A percentile compares a stretch with the other conserved stretches of the same genome.
phyloP scores from a whole-genome alignment of 2,888 invertebrate species.

The Sialis lutaria region DNA sequence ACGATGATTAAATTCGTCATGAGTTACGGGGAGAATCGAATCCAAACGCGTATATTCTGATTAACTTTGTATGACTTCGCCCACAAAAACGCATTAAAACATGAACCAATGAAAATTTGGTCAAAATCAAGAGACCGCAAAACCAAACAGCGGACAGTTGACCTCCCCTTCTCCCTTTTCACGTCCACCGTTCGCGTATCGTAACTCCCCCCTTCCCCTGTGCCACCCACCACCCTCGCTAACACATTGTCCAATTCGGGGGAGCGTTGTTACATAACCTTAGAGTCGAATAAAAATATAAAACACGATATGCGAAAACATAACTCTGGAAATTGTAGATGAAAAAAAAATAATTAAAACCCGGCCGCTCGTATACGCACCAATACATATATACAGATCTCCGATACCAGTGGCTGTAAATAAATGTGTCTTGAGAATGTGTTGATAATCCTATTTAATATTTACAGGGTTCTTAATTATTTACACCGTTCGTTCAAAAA shows the following conservation, averaged over 20 bases:
- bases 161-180: no score
- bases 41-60: not conserved
- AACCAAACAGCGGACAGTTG: constrained; percentile 8
- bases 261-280: not conserved
- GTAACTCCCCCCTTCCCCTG: no score
- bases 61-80: not conserved
- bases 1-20: no score
- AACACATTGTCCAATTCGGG: not conserved
- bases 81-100: constrained; percentile 22
- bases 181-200: no score
- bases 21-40: no score
- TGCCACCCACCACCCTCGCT: no score
- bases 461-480: no score
- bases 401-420: no score
- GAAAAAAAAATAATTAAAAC: not conserved
- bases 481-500: no score
- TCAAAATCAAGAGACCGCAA: constrained; percentile 17
- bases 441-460: no score
- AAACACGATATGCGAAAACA: not conserved
- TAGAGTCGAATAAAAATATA: not conserved
- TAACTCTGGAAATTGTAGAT: not conserved
- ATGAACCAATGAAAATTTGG: constrained; percentile 21
- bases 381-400: no score
- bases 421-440: no score
- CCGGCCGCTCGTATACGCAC: not conserved